Evolutionary conservation across 2,888 invertebrate genomes (phyloP).

Genomic region (Drosophila bunnanda): DNA sequence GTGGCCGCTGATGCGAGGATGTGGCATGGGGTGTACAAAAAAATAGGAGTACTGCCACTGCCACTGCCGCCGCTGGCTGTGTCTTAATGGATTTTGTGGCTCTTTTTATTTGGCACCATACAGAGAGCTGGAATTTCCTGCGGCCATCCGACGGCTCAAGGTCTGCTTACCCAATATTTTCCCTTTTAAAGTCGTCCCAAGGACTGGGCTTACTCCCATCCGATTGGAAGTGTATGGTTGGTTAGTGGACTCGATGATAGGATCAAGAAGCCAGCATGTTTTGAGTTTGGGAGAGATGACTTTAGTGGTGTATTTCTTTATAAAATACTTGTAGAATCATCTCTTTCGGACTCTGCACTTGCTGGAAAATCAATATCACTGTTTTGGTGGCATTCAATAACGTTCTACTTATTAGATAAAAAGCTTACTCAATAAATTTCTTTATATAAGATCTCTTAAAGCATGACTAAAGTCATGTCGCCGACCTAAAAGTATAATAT

Average conservation of each 20-base stretch:
- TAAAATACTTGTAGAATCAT: no score
- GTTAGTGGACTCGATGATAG: neutral
- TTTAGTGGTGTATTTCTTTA: neutral
- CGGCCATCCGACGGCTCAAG: slow-evolving; percentile 39
- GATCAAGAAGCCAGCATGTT: neutral
- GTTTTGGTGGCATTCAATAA: no score
- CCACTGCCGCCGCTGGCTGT: slow-evolving; percentile 54
- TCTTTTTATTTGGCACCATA: slow-evolving; percentile 69
- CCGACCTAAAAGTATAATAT: neutral
- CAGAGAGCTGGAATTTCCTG: slow-evolving; percentile 51
- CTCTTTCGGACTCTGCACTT: no score
- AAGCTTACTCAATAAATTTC: neutral
- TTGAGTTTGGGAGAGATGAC: neutral
- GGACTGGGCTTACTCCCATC: slow-evolving; percentile 2
- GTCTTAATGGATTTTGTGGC: slow-evolving; percentile 71
- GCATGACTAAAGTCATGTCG: neutral
- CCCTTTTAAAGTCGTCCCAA: slow-evolving; percentile 31
- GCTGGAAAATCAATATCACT: no score
- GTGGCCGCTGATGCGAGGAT: slow-evolving; percentile 6
- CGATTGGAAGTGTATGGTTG: slow-evolving; percentile 23
- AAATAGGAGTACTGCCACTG: slow-evolving; percentile 29
- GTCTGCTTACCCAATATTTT: slow-evolving; percentile 1
- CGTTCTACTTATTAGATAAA: no score
- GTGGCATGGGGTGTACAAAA: slow-evolving; percentile 7
- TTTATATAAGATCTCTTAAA: neutral